These are phyloP conservation scores for Sebastes oblongus DNA, from an alignment of 2,797 vertebrate genomes.

Conservation along the genomic window DNA sequence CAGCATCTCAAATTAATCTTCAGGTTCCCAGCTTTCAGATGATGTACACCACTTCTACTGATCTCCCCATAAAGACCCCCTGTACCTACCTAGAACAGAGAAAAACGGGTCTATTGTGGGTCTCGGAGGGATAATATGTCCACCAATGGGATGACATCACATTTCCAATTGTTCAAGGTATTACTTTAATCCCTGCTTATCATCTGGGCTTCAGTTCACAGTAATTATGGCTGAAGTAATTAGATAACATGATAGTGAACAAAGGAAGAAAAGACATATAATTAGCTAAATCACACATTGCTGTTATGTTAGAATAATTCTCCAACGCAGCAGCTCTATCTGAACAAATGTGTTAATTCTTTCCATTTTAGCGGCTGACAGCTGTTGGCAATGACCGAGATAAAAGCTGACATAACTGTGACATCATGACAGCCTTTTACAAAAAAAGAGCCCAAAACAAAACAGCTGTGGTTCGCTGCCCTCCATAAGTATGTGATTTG, in stretches of 20 bases:
- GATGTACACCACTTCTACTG: too few species aligned
- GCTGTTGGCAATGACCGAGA: slow-evolving; percentile 37
- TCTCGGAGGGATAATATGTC: too few species aligned
- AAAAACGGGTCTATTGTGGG: too few species aligned
- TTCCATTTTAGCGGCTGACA: slow-evolving; percentile 20
- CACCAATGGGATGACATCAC: neutral
- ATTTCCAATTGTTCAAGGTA: neutral
- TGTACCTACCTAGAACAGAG: too few species aligned
- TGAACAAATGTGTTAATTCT: neutral
- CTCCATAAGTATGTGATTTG: slow-evolving; percentile 40
- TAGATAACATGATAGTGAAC: neutral
- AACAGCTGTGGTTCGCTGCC: slow-evolving; percentile 47
- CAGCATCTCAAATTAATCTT: too few species aligned
- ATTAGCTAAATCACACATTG: neutral
- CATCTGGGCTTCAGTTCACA: neutral
- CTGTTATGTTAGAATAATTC: neutral
- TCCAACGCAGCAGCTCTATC: neutral
- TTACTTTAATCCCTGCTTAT: neutral
- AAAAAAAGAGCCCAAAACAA: slow-evolving; percentile 29
- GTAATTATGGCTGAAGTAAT: neutral
- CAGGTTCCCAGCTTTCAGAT: too few species aligned
- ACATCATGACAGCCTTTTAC: slow-evolving; percentile 25
- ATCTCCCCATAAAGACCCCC: too few species aligned
- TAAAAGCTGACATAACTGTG: slow-evolving; percentile 48
- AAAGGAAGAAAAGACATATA: neutral